A percentile compares a stretch with the other conserved stretches of the same genome.
These are phyloP conservation scores for Siniperca obscura DNA, from an alignment of 2,797 vertebrate genomes.

Conservation along the genomic window DNA sequence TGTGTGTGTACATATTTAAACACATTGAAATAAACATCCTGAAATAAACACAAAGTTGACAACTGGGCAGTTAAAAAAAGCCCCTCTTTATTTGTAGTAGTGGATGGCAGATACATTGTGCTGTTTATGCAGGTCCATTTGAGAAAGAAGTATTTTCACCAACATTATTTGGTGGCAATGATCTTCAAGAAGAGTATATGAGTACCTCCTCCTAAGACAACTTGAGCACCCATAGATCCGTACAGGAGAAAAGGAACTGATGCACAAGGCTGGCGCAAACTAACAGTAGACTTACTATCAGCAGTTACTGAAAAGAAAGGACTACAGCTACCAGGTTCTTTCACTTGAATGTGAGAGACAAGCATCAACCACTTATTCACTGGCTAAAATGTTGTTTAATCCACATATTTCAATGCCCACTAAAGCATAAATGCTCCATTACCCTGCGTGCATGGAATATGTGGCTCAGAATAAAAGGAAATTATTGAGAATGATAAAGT, in stretches of 20 bases:
- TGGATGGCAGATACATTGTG: conserved; percentile 29
- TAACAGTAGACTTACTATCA: not conserved
- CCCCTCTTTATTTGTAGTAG: conserved; percentile 63
- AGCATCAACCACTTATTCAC: not conserved
- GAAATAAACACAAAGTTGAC: conserved; percentile 50
- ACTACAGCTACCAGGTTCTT: not conserved
- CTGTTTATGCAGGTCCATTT: conserved; percentile 7
- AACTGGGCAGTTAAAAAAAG: conserved; percentile 1
- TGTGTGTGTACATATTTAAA: not conserved
- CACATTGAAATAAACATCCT: not conserved
- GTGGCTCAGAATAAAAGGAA: not conserved
- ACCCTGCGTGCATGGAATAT: not conserved
- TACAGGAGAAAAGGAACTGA: not conserved
- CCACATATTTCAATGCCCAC: not conserved
- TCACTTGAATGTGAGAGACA: not conserved
- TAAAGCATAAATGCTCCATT: not conserved
- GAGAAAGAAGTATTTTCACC: not conserved
- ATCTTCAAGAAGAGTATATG: not conserved
- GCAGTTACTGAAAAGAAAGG: not conserved
- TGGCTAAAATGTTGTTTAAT: not conserved
- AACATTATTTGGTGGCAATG: conserved; percentile 1
- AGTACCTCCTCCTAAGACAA: not conserved
- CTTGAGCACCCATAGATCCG: not conserved
- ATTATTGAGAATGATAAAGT: not conserved
- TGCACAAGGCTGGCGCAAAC: not conserved